These are phyloP conservation scores for Rhynchonema sp. DNA, from an alignment of 2,888 invertebrate genomes.

Conservation along the genomic window DNA sequence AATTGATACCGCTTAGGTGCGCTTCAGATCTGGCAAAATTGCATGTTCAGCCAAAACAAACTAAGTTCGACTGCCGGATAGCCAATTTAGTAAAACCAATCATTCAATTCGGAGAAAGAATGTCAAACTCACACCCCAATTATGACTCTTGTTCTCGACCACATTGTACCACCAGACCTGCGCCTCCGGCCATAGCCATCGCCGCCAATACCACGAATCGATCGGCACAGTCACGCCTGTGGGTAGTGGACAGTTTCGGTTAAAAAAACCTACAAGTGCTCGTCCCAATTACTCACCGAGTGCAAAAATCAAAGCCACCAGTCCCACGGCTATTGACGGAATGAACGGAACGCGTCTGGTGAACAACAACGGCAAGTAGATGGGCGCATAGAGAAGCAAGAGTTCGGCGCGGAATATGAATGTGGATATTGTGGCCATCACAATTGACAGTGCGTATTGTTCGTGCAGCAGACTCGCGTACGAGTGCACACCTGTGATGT, in stretches of 20 bases:
- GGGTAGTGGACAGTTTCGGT: too few species aligned
- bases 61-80: too few species aligned
- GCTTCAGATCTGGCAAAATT: neutral
- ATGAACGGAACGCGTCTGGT: constrained; percentile 46
- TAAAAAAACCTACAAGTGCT: too few species aligned
- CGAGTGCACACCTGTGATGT: constrained; percentile 65
- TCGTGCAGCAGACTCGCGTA: constrained; percentile 63
- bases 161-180: constrained; percentile 92
- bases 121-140: constrained; percentile 62
- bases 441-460: constrained; percentile 45
- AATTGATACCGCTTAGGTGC: too few species aligned
- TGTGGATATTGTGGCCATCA: constrained; percentile 61
- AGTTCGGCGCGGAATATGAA: constrained; percentile 77
- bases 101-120: neutral
- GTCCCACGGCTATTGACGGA: constrained; percentile 24
- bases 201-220: constrained; percentile 81
- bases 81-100: neutral
- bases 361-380: constrained; percentile 58
- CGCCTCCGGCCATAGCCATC: constrained; percentile 80
- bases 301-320: constrained; percentile 27
- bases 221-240: constrained; percentile 52
- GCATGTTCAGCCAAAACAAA: too few species aligned
- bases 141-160: constrained; percentile 70
- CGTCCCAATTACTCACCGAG: constrained; percentile 44
- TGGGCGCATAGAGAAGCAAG: constrained; percentile 51